Evolutionary conservation across 2,888 invertebrate genomes (phyloP).

Genomic region (Aleiodes leptofemur): DNA sequence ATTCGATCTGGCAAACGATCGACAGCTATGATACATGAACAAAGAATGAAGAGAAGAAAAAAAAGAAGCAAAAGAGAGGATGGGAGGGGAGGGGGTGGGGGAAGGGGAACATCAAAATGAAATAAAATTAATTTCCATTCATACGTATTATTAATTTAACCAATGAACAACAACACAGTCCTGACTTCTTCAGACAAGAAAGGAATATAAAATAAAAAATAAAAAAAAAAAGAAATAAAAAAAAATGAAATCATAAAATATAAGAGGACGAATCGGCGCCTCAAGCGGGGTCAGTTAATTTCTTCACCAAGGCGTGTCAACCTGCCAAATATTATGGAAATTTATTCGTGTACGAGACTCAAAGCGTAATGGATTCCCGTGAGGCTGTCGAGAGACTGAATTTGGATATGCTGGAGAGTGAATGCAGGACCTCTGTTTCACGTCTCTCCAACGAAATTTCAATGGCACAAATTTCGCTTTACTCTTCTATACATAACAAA

Average conservation of each 20-base stretch:
- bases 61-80: conserved; percentile 18
- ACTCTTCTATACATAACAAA: too few relatives aligned
- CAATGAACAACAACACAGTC: conserved; percentile 17
- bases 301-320: conserved; percentile 68
- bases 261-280: conserved; percentile 53
- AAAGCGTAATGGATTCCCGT: conserved; percentile 59
- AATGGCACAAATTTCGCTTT: conserved; percentile 19
- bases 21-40: conserved; percentile 32
- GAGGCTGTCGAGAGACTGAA: conserved; percentile 36
- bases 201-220: conserved; percentile 12
- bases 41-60: conserved; percentile 24
- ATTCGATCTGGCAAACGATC: conserved; percentile 38
- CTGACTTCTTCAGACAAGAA: not conserved
- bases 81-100: not conserved
- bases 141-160: conserved; percentile 29
- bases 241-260: conserved; percentile 42
- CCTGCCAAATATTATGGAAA: conserved; percentile 73
- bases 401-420: conserved; percentile 30
- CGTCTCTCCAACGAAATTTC: conserved; percentile 18
- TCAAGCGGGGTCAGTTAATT: conserved; percentile 58
- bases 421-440: conserved; percentile 40
- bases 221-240: conserved; percentile 13
- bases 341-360: conserved; percentile 66
- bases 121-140: conserved; percentile 31
- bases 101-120: conserved; percentile 1